A percentile compares a stretch with the other conserved stretches of the same genome.
phyloP scores from a whole-genome alignment of 1,140 invertebrate genomes.

The Macrobrachium rosenbergii region DNA sequence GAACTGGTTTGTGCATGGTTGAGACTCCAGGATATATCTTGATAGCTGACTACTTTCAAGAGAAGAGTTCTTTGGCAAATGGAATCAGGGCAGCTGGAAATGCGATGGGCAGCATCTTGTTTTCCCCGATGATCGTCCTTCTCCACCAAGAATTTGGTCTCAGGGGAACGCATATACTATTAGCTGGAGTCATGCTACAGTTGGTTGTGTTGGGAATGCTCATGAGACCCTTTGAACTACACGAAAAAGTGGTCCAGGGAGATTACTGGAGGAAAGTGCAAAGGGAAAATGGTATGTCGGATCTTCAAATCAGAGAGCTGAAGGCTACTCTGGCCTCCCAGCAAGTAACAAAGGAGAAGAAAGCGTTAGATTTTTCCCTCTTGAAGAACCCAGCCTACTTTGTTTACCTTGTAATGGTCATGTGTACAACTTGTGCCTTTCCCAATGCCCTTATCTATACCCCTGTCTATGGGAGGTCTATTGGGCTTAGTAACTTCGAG shows the following conservation, averaged over 20 bases:
- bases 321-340: neutral
- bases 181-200: slow-evolving; percentile 41
- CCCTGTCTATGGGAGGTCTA: neutral
- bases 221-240: slow-evolving; percentile 41
- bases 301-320: too few species aligned
- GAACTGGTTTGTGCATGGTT: slow-evolving; percentile 29
- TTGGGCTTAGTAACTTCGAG: slow-evolving; percentile 17
- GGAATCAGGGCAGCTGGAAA: slow-evolving; percentile 39
- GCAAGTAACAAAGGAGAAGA: neutral
- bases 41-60: slow-evolving; percentile 34
- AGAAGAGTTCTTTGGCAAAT: slow-evolving; percentile 33
- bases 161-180: neutral
- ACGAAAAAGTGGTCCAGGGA: slow-evolving; percentile 12
- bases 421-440: neutral
- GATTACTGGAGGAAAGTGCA: neutral
- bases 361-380: slow-evolving; percentile 7
- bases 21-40: slow-evolving; percentile 34
- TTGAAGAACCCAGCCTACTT: slow-evolving; percentile 36
- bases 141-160: slow-evolving; percentile 36
- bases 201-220: slow-evolving; percentile 20
- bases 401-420: slow-evolving; percentile 27
- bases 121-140: slow-evolving; percentile 31
- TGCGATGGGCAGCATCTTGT: slow-evolving; percentile 33
- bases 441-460: neutral
- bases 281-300: neutral